These are phyloP conservation scores for Bimastos eiseni DNA, from an alignment of 2,888 invertebrate genomes.

Conservation along the genomic window DNA sequence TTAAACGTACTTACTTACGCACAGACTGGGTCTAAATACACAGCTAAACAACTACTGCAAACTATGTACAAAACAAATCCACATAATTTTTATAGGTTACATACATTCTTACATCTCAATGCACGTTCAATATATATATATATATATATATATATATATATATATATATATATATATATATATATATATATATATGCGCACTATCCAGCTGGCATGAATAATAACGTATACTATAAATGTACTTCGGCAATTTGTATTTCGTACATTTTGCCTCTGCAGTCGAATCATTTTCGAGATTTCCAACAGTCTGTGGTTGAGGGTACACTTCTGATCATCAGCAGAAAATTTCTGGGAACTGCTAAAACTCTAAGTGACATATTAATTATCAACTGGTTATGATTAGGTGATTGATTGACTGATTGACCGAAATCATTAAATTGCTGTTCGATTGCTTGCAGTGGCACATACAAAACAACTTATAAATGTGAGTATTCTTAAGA, in stretches of 20 bases:
- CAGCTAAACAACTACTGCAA: slow-evolving; percentile 13
- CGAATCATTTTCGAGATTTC: not conserved
- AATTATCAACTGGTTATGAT: not conserved
- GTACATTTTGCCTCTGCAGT: not conserved
- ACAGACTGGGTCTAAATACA: not conserved
- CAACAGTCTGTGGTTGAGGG: not conserved
- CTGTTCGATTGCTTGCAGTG: not conserved
- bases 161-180: no score
- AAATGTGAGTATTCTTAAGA: not conserved
- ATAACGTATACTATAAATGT: not conserved
- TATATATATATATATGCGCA: not conserved
- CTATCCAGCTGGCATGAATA: not conserved
- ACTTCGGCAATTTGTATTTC: not conserved
- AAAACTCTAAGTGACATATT: not conserved
- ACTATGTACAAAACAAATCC: slow-evolving; percentile 1
- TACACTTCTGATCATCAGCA: not conserved
- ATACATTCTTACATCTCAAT: not conserved
- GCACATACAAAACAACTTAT: not conserved
- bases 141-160: not conserved
- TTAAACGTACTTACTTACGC: not conserved
- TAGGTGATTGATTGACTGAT: not conserved
- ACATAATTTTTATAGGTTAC: not conserved
- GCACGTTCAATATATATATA: not conserved
- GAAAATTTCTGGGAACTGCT: not conserved
- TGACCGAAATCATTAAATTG: not conserved